Evolutionary conservation across 2,888 invertebrate species (phyloP), one percentile per base, ranked within the genome.

Genomic region (Noctua janthe): DNA sequence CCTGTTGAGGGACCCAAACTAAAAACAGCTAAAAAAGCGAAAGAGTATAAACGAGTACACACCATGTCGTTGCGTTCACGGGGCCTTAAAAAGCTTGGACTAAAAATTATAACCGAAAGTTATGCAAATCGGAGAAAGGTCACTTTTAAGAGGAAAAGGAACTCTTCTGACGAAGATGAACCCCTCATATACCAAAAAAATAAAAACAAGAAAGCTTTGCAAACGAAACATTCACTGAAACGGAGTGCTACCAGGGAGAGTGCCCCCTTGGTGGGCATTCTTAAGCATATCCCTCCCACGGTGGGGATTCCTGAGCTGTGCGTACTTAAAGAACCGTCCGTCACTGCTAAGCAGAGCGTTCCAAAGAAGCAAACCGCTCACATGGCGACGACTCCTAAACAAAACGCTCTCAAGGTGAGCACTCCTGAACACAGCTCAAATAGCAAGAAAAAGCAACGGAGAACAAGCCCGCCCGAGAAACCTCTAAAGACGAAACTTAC

Each of bases 161-260:
- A 29, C 4, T 78, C 71, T n/a, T 66, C 80, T 39, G 84, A 82
- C 23, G 84, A 82, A 8, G 84, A 82, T 47, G 84, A 84, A 47
- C 84, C 84, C 5, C 35, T 84, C 1, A 84, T 82, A 20, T 71
- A 54, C 10, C 76, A 75, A 8, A 54, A 23, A 47, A 47, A 47
- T 69, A 54, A 35, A 47, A 69, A 47, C n/a, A 69, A 69, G 4
- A 47, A 47, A 47, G n/a, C 7, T 15, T 47, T n/a, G 23, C 13
- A 17, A 35, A 39, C 69, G 47, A 69, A 69, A 47, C 17, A 13
- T 17, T n/a, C 47, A 8, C 49, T 29, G 8, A 29, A 69, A 49
- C 77, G 47, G n/a, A n/a, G n/a, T 17, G n/a, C n/a, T 76, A 17
- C n/a, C 8, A 59, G 23, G 1, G 43, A 75, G 23, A 56, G 7